These are phyloP conservation scores for Diplosoma virens DNA, from an alignment of 23 tunicate species.

Conservation along the genomic window DNA sequence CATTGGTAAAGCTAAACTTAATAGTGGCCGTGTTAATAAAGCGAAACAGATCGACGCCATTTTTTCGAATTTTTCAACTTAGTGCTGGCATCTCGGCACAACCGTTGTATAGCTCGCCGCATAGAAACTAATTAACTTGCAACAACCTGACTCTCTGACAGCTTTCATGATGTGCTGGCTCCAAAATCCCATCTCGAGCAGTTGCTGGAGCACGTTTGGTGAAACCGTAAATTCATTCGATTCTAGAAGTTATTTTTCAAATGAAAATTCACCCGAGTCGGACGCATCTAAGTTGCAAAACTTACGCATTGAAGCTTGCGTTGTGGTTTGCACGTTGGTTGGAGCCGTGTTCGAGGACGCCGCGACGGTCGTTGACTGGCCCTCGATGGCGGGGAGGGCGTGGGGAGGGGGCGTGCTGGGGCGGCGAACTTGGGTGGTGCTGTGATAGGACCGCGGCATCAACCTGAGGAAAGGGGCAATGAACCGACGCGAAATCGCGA, in stretches of 20 bases:
- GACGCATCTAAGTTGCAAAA: too few relatives aligned
- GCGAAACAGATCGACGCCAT: too few relatives aligned
- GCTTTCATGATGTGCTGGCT: constrained; percentile 68
- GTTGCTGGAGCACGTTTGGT: constrained; percentile 49
- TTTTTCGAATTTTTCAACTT: too few relatives aligned
- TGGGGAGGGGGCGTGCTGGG: constrained; percentile 32
- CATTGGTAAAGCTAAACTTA: too few relatives aligned
- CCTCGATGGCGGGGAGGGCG: constrained; percentile 24
- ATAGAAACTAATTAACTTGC: too few relatives aligned
- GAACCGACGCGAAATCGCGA: background rate
- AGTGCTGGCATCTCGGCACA: too few relatives aligned
- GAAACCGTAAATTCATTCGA: constrained; percentile 4
- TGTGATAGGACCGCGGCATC: constrained; percentile 32
- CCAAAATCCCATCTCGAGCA: constrained; percentile 91
- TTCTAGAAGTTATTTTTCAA: too few relatives aligned
- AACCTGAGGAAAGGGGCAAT: background rate
- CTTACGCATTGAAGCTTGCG: background rate
- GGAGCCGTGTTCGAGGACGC: background rate
- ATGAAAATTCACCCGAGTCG: too few relatives aligned
- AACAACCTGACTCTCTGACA: constrained; percentile 64
- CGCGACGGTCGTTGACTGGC: background rate
- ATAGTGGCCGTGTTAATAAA: too few relatives aligned
- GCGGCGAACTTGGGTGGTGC: constrained; percentile 17
- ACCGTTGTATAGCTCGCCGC: too few relatives aligned
- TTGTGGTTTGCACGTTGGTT: background rate